Percentiles rank a stretch among this genome's conserved stretches.
phyloP scores from a whole-genome alignment of 2,888 invertebrate genomes.

The Ditylenchus weischeri region DNA sequence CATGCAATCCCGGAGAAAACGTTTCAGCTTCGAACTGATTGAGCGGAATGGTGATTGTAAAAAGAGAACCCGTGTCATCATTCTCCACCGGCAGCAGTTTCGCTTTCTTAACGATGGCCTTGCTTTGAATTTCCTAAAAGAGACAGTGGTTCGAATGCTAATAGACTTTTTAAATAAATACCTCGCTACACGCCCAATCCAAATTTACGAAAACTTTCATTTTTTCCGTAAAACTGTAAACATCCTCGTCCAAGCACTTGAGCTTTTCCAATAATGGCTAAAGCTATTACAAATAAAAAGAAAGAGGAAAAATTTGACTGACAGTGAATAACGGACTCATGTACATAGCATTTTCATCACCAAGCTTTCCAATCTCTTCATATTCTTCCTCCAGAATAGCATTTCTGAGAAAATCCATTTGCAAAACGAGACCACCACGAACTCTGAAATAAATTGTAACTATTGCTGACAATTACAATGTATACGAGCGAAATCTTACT shows the following conservation, averaged over 20 bases:
- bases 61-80: conserved; percentile 3
- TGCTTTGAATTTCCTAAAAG: conserved; percentile 5
- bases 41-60: neutral
- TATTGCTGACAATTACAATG: neutral
- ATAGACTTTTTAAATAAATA: neutral
- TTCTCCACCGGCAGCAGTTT: neutral
- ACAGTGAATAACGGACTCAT: conserved; percentile 2
- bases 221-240: conserved; percentile 1
- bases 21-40: conserved; percentile 7
- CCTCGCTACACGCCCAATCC: conserved; percentile 4
- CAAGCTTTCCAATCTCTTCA: conserved; percentile 17
- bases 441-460: conserved; percentile 11
- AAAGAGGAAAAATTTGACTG: conserved; percentile 14
- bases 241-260: neutral
- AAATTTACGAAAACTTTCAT: conserved; percentile 15
- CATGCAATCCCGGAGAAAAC: conserved; percentile 21
- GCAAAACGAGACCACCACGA: conserved; percentile 23
- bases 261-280: conserved; percentile 4
- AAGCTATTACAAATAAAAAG: neutral
- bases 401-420: conserved; percentile 20
- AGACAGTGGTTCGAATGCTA: neutral
- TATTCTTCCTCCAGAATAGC: conserved; percentile 13
- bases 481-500: neutral
- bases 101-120: neutral
- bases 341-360: neutral